phyloP scores from a whole-genome alignment of 2,113 vertebrate species.

The Syngnathus scovelli region DNA sequence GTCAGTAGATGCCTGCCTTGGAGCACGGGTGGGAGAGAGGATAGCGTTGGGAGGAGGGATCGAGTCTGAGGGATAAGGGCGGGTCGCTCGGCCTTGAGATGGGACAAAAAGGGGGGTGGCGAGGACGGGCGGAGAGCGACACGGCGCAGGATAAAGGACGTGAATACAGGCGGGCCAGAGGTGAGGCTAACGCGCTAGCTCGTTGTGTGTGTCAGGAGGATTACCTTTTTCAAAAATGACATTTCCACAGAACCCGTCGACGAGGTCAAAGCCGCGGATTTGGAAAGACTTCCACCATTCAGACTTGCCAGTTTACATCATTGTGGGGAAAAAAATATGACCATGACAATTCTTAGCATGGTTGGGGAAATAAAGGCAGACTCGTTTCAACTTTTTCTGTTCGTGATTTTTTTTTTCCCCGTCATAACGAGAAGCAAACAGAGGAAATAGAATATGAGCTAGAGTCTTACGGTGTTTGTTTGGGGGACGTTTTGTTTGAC shows the following conservation, averaged over 20 bases:
- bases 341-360: no score
- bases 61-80: conserved; percentile 7
- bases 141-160: conserved; percentile 41
- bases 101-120: conserved; percentile 38
- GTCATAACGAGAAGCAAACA: no score
- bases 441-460: no score
- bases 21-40: conserved; percentile 32
- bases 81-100: conserved; percentile 44
- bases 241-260: not conserved
- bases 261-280: no score
- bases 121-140: conserved; percentile 25
- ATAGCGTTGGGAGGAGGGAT: not conserved
- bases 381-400: no score
- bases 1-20: conserved; percentile 48
- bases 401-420: no score
- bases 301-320: no score
- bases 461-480: not conserved
- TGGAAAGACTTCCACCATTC: no score
- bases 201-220: not conserved
- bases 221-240: not conserved
- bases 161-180: conserved; percentile 19
- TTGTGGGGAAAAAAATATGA: no score
- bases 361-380: not conserved
- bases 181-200: conserved; percentile 29
- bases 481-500: not conserved